Conservation (phyloP, 2,113 vertebrate species). For the Eptesicus fuscus region DNA sequence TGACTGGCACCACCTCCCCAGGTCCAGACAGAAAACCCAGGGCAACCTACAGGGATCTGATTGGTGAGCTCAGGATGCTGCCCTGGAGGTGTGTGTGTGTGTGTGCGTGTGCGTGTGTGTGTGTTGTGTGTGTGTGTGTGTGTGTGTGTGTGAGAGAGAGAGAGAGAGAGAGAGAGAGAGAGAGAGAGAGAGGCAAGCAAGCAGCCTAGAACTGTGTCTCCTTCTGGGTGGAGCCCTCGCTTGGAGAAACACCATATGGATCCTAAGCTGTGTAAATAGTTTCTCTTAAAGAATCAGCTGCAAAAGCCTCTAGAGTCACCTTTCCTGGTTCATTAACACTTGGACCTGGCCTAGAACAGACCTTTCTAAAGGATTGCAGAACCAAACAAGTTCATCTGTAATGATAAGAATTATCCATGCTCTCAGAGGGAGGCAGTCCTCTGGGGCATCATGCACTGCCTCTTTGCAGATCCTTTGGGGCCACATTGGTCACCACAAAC, state of each 20-base stretch:
- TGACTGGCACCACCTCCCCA: too few relatives aligned
- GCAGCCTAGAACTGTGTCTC: neutral
- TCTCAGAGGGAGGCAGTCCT: neutral
- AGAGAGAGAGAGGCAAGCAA: rapidly evolving
- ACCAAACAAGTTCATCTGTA: neutral
- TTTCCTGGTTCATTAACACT: neutral
- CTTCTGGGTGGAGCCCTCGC: rapidly evolving
- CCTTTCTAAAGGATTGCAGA: neutral
- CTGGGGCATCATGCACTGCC: rapidly evolving
- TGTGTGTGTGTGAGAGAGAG: neutral
- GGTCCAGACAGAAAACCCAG: rapidly evolving
- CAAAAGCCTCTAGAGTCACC: too few relatives aligned
- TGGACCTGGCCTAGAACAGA: neutral
- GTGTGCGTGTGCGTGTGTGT: neutral
- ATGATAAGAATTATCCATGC: neutral
- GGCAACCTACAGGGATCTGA: neutral
- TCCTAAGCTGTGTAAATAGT: neutral
- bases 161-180: neutral
- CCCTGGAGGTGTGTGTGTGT: too few relatives aligned
- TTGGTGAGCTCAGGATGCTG: neutral
- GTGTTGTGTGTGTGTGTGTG: too few relatives aligned
- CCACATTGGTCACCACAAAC: rapidly evolving
- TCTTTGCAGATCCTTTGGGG: neutral
- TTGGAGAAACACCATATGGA: rapidly evolving
- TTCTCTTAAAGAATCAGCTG: neutral